Evolutionary conservation across 2,113 vertebrate genomes (phyloP).

Genomic region (Salvator merianae): DNA sequence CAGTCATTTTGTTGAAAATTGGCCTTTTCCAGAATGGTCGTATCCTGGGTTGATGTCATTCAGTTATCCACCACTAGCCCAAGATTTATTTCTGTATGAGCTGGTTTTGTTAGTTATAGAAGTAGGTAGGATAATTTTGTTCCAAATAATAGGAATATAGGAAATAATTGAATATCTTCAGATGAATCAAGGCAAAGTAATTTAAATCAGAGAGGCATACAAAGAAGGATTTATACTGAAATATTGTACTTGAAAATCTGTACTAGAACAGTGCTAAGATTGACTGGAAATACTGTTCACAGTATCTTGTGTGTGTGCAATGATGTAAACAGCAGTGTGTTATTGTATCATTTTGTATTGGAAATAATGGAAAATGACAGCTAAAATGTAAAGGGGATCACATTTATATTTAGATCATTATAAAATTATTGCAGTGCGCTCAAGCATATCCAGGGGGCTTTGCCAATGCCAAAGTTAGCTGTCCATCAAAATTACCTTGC

Average conservation of each 20-base stretch:
- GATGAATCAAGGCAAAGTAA: slow-evolving; percentile 44
- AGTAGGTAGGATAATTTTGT: too few species aligned
- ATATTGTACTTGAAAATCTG: slow-evolving; percentile 11
- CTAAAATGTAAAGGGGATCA: slow-evolving; percentile 47
- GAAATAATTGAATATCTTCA: slow-evolving; percentile 15
- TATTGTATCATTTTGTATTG: slow-evolving; percentile 32
- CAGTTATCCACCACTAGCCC: too few species aligned
- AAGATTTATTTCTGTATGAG: too few species aligned
- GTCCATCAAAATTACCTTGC: slow-evolving; percentile 52
- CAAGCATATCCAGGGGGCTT: slow-evolving; percentile 45
- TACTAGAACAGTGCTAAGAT: not conserved
- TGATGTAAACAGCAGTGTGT: not conserved
- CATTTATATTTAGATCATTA: slow-evolving; percentile 62
- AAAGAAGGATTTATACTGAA: slow-evolving; percentile 33
- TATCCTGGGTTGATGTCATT: too few species aligned
- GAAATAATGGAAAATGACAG: slow-evolving; percentile 44
- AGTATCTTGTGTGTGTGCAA: not conserved
- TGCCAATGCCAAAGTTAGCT: slow-evolving; percentile 42
- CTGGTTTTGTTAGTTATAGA: too few species aligned
- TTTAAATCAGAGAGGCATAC: not conserved
- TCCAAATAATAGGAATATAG: slow-evolving; percentile 3
- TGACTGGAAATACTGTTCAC: not conserved
- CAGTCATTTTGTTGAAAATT: too few species aligned
- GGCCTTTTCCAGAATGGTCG: too few species aligned
- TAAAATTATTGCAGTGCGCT: slow-evolving; percentile 47